Percentiles rank a stretch among this genome's conserved stretches.
Conservation (phyloP, 2,888 invertebrate genomes). For the Meiosimyza decipiens region DNA sequence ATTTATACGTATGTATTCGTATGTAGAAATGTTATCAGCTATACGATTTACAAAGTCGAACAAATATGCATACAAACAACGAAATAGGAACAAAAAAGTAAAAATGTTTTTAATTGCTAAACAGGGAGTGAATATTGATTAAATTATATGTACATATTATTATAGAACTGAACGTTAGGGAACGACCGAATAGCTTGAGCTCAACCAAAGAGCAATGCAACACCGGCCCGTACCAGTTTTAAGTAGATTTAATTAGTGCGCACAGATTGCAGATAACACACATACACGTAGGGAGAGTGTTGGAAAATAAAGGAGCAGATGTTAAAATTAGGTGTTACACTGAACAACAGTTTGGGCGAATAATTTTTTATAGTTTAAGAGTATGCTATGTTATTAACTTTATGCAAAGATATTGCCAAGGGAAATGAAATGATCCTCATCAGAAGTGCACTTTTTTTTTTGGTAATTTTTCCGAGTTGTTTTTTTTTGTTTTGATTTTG, state of each 20-base stretch:
- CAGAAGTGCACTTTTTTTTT: too few relatives aligned
- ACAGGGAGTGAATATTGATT: constrained; percentile 25
- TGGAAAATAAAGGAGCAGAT: background rate
- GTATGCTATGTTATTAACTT: too few relatives aligned
- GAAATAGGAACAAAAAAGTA: background rate
- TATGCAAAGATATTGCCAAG: too few relatives aligned
- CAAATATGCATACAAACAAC: too few relatives aligned
- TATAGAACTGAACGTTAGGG: background rate
- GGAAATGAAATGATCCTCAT: too few relatives aligned
- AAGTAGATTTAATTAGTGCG: constrained; percentile 42
- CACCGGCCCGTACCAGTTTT: constrained; percentile 36
- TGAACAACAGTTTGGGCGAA: background rate
- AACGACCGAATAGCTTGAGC: constrained; percentile 3
- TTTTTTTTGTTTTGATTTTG: too few relatives aligned
- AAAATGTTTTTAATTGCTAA: background rate
- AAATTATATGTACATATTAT: constrained; percentile 24
- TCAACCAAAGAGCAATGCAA: background rate
- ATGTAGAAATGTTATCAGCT: too few relatives aligned
- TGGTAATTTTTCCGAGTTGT: too few relatives aligned
- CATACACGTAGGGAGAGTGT: too few relatives aligned
- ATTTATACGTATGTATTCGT: too few relatives aligned
- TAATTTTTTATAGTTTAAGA: background rate
- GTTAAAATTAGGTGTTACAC: constrained; percentile 31
- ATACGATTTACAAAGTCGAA: too few relatives aligned
- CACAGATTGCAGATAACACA: constrained; percentile 19